phyloP scores from a whole-genome alignment of 2,888 invertebrate genomes.

The Caenorhabditis virilis region DNA sequence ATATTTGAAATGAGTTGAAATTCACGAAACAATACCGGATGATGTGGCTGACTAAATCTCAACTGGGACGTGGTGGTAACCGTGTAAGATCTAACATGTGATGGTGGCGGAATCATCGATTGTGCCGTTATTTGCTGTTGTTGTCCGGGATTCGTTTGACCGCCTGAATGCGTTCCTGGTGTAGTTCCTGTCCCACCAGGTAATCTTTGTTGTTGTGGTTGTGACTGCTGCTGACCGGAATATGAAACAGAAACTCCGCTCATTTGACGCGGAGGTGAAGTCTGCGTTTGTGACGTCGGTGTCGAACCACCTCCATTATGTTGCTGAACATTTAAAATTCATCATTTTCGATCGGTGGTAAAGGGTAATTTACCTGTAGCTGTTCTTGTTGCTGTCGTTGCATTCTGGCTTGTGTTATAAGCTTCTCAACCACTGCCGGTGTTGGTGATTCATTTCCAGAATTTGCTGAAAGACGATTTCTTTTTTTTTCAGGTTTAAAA shows the following conservation, averaged over 20 bases:
- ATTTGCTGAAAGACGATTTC: neutral
- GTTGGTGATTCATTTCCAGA: conserved; percentile 28
- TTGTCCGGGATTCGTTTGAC: no score
- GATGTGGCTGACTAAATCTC: conserved; percentile 20
- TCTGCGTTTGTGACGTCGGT: neutral
- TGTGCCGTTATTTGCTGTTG: no score
- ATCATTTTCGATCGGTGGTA: neutral
- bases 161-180: no score
- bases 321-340: neutral
- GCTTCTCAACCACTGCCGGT: conserved; percentile 35
- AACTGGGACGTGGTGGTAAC: conserved; percentile 14
- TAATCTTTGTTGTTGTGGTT: neutral
- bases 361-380: neutral
- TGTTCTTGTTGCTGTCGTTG: conserved; percentile 35
- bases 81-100: conserved; percentile 10
- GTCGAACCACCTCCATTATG: no score
- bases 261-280: neutral
- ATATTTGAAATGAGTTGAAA: neutral
- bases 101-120: neutral
- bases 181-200: no score
- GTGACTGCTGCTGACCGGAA: neutral
- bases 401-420: conserved; percentile 34
- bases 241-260: no score
- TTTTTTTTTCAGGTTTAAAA: no score
- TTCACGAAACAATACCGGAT: conserved; percentile 9